A percentile compares a stretch with the other conserved stretches of the same genome.
phyloP scores from a whole-genome alignment of 2,113 vertebrate genomes.

The Clupea harengus region DNA sequence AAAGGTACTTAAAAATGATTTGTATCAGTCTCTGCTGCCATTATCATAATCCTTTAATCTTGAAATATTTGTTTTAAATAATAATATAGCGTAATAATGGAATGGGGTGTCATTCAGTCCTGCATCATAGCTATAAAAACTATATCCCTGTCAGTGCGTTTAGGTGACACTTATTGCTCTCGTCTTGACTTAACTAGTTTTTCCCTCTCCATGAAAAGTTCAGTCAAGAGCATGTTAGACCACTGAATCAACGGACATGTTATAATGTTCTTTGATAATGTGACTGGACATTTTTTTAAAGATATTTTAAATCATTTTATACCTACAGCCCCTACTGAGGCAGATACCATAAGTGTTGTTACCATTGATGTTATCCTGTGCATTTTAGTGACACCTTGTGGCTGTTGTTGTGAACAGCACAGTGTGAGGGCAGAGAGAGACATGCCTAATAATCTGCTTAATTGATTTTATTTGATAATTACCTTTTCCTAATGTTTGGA shows the following conservation, averaged over 20 bases:
- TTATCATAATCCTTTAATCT: neutral
- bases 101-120: neutral
- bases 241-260: neutral
- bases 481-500: too few species aligned
- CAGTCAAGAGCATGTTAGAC: neutral
- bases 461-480: too few species aligned
- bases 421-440: neutral
- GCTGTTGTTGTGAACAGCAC: conserved; percentile 23
- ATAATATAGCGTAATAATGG: neutral
- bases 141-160: neutral
- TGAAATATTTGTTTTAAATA: neutral
- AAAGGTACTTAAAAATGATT: conserved; percentile 76
- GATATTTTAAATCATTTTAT: too few species aligned
- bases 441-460: too few species aligned
- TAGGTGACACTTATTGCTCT: neutral
- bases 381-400: conserved; percentile 50
- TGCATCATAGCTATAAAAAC: neutral
- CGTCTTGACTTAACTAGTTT: too few species aligned
- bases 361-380: neutral
- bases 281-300: too few species aligned
- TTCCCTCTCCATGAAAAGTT: neutral
- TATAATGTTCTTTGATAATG: too few species aligned
- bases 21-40: neutral
- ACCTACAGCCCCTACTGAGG: too few species aligned
- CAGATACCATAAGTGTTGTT: too few species aligned